These are phyloP conservation scores for Myxocyprinus asiaticus DNA, from an alignment of 2,113 vertebrate species.

Conservation along the genomic window DNA sequence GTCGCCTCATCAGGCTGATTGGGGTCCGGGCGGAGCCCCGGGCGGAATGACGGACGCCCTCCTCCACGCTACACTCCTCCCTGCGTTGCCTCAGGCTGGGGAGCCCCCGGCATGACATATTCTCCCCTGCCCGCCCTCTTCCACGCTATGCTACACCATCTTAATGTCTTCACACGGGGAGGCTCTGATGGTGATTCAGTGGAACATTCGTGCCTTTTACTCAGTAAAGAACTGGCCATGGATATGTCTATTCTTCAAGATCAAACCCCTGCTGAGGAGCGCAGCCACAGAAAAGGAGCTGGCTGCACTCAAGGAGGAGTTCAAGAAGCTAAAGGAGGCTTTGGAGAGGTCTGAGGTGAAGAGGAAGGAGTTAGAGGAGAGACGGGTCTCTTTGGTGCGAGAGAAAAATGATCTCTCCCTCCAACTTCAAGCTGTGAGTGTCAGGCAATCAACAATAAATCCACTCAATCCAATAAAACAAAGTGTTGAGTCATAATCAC, in stretches of 20 bases:
- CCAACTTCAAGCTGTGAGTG: slow-evolving; percentile 73
- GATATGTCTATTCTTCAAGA: slow-evolving; percentile 86
- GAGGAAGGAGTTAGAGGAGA: slow-evolving; percentile 69
- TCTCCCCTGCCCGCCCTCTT: too few relatives aligned
- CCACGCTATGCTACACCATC: too few relatives aligned
- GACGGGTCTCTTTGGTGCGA: slow-evolving; percentile 70
- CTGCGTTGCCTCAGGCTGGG: too few relatives aligned
- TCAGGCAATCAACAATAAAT: too few relatives aligned
- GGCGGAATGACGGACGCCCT: too few relatives aligned
- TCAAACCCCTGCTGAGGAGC: slow-evolving; percentile 82
- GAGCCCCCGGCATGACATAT: too few relatives aligned
- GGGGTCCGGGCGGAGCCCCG: too few relatives aligned
- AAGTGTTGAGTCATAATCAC: too few relatives aligned
- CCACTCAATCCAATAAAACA: too few relatives aligned
- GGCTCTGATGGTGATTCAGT: slow-evolving; percentile 77
- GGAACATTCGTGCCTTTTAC: slow-evolving; percentile 81
- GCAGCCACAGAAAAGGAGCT: slow-evolving; percentile 77
- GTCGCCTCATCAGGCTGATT: too few relatives aligned
- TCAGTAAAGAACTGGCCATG: slow-evolving; percentile 82
- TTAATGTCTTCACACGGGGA: slow-evolving; percentile 70
- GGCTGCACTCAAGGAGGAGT: slow-evolving; percentile 68
- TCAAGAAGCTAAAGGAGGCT: slow-evolving; percentile 69
- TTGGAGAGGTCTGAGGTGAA: slow-evolving; percentile 68
- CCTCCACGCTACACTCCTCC: too few relatives aligned
- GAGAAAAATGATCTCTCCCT: slow-evolving; percentile 74